A percentile compares a stretch with the other conserved stretches of the same genome.
phyloP scores from a whole-genome alignment of 53 echinoderm and acorn worm species.

The Holothuria leucospilota region DNA sequence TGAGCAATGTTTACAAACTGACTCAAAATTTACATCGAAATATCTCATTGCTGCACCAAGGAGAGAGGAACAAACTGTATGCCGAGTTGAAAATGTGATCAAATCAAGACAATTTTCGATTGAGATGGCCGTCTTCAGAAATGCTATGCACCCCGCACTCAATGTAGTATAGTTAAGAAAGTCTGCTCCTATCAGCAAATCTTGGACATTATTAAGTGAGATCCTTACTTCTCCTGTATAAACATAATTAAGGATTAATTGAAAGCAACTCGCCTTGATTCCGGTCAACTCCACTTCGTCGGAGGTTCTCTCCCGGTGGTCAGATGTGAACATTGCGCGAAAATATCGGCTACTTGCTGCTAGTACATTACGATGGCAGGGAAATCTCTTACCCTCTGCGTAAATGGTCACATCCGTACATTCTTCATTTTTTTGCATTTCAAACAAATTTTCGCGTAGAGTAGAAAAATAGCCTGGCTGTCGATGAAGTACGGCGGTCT shows the following conservation, averaged over 20 bases:
- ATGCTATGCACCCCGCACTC: conserved; percentile 54
- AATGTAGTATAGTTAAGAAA: conserved; percentile 71
- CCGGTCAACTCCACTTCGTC: conserved; percentile 54
- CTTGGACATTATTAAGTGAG: conserved; percentile 61
- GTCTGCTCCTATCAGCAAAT: conserved; percentile 62
- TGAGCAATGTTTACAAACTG: conserved; percentile 37
- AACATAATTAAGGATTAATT: conserved; percentile 61
- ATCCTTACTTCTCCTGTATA: conserved; percentile 67
- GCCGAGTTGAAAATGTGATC: conserved; percentile 60
- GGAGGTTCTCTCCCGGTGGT: conserved; percentile 69
- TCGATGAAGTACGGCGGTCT: conserved; percentile 7
- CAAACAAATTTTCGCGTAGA: not conserved
- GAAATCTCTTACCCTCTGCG: conserved; percentile 58
- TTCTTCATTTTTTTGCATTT: conserved; percentile 58
- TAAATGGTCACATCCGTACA: conserved; percentile 65
- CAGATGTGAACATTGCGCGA: conserved; percentile 70
- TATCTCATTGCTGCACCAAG: conserved; percentile 57
- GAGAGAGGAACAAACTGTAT: conserved; percentile 51
- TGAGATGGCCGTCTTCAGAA: conserved; percentile 56
- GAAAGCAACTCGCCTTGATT: conserved; percentile 52
- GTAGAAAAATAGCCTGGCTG: not conserved
- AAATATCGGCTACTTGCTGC: conserved; percentile 78
- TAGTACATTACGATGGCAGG: conserved; percentile 72
- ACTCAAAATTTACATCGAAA: conserved; percentile 64
- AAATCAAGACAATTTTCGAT: conserved; percentile 69